A percentile compares a stretch with the other conserved stretches of the same genome.
Evolutionary conservation across 2,113 vertebrate species (phyloP).

Genomic region (Plestiodon gilberti): DNA sequence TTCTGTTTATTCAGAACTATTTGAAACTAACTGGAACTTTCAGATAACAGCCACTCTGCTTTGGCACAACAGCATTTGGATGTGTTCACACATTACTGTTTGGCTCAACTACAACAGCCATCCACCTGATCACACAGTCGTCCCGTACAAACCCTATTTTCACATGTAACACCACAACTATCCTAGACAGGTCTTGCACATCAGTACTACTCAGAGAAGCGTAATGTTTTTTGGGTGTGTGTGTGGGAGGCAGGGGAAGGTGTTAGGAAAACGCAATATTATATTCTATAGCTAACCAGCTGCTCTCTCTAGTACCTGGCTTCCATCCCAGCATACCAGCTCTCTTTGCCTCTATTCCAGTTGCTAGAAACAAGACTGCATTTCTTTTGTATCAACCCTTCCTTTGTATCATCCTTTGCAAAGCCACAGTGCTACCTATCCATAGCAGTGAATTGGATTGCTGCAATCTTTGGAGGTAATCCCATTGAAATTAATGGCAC

Average conservation of each 20-base stretch:
- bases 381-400: neutral
- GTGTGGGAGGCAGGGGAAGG: no score
- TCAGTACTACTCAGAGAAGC: neutral
- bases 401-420: neutral
- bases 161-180: neutral
- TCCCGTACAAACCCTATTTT: neutral
- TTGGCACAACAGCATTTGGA: neutral
- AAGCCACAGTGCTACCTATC: no score
- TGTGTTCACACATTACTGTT: neutral
- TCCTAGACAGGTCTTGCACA: neutral
- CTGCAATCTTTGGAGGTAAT: neutral
- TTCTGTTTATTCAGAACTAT: no score
- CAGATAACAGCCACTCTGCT: neutral
- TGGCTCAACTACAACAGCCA: neutral
- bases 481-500: neutral
- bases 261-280: neutral
- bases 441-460: neutral
- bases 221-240: neutral
- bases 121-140: neutral
- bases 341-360: neutral
- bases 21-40: no score
- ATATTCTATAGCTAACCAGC: neutral
- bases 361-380: neutral
- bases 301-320: neutral
- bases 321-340: neutral